Evolutionary conservation across 2,113 vertebrate genomes (phyloP).

Genomic region (Ptilonorhynchus violaceus): DNA sequence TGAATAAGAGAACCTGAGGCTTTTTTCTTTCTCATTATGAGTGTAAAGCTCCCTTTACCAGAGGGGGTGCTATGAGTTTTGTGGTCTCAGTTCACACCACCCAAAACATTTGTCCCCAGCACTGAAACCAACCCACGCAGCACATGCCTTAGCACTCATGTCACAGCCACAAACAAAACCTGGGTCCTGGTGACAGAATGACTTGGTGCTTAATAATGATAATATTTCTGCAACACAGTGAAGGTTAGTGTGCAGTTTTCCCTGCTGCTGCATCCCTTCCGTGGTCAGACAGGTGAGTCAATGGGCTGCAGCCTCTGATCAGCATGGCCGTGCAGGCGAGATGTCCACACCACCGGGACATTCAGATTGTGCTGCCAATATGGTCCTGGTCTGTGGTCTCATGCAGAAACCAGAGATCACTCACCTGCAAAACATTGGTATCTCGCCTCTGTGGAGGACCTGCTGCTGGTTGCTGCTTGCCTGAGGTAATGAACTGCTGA

Average conservation of each 20-base stretch:
- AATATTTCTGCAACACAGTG: not conserved
- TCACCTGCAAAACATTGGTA: not conserved
- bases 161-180: not conserved
- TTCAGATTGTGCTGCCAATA: not conserved
- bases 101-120: not conserved
- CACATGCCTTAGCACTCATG: not conserved
- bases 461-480: not conserved
- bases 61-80: not conserved
- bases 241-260: not conserved
- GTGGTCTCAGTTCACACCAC: not conserved
- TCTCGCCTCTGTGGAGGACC: not conserved
- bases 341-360: too few relatives aligned
- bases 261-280: not conserved
- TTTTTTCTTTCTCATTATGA: not conserved
- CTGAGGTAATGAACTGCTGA: not conserved
- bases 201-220: not conserved
- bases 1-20: not conserved
- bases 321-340: accelerated
- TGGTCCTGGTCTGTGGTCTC: not conserved
- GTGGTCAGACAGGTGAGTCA: not conserved
- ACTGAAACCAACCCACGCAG: not conserved
- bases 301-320: not conserved
- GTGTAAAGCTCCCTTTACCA: not conserved
- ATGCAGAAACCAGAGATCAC: not conserved
- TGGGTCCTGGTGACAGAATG: not conserved